A percentile compares a stretch with the other conserved stretches of the same genome.
phyloP scores from a whole-genome alignment of 2,888 invertebrate genomes.

The Amblyjoppa proteus region DNA sequence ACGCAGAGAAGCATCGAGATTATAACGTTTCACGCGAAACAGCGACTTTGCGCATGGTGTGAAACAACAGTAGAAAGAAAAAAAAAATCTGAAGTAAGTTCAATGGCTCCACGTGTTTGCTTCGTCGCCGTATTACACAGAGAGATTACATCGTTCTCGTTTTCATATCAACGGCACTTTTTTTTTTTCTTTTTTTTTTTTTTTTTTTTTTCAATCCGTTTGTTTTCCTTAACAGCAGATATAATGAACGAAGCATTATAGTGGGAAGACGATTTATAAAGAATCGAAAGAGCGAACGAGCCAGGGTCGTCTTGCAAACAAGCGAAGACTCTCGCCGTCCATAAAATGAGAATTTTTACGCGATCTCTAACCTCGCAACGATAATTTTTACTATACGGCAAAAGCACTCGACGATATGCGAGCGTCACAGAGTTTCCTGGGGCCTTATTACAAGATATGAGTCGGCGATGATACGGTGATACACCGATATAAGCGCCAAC shows the following conservation, averaged over 20 bases:
- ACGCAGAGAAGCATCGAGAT: neutral
- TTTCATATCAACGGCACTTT: neutral
- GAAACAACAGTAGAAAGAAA: neutral
- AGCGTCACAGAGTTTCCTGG: too few relatives aligned
- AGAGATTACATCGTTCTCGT: neutral
- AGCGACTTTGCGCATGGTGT: neutral
- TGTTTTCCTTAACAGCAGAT: neutral
- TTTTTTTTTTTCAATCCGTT: neutral
- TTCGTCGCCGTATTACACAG: neutral
- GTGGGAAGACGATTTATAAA: neutral
- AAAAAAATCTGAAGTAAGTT: neutral
- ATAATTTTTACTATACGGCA: neutral
- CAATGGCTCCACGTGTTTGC: neutral
- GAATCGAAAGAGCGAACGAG: neutral
- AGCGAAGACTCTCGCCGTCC: neutral
- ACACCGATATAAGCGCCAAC: too few relatives aligned
- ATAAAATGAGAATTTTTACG: neutral
- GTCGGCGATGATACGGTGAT: too few relatives aligned
- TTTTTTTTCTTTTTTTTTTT: neutral
- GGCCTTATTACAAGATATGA: too few relatives aligned
- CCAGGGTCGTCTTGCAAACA: neutral
- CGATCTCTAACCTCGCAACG: neutral
- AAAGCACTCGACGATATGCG: neutral
- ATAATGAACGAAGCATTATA: neutral
- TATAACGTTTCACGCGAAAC: neutral